A percentile compares a stretch with the other conserved stretches of the same genome.
Conservation (phyloP, 1,140 invertebrate genomes). For the Drosophila saltans region DNA sequence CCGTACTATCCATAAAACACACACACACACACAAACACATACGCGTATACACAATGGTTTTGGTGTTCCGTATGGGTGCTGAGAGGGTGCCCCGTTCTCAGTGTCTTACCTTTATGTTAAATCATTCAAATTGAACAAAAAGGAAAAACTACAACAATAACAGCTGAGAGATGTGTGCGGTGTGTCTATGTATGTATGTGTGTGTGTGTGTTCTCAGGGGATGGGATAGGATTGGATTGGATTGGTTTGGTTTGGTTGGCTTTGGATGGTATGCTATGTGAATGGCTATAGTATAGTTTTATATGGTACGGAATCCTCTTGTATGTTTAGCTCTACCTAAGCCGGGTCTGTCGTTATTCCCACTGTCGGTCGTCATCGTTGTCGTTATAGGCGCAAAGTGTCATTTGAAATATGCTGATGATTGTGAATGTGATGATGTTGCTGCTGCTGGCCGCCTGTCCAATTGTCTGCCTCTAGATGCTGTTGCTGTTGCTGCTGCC, state of each 20-base stretch:
- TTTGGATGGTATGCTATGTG: neutral
- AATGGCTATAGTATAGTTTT: neutral
- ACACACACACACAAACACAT: conserved; percentile 27
- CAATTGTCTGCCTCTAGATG: neutral
- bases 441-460: conserved; percentile 16
- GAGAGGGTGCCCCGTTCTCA: conserved; percentile 32
- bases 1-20: conserved; percentile 56
- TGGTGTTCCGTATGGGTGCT: conserved; percentile 29
- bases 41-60: conserved; percentile 39
- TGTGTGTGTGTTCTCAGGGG: conserved; percentile 42
- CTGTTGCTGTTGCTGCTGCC: conserved; percentile 14
- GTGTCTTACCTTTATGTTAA: conserved; percentile 75
- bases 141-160: conserved; percentile 57
- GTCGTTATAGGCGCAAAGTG: conserved; percentile 58
- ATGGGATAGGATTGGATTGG: conserved; percentile 25
- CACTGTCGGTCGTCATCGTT: conserved; percentile 17
- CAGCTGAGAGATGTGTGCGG: conserved; percentile 55
- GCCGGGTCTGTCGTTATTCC: conserved; percentile 16
- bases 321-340: conserved; percentile 18
- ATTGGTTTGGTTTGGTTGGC: too few species aligned
- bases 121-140: conserved; percentile 80
- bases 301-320: neutral
- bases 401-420: conserved; percentile 64
- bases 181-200: neutral
- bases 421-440: conserved; percentile 34